Conservation (phyloP, 2,797 vertebrate genomes). For the Lagocephalus sceleratus region DNA sequence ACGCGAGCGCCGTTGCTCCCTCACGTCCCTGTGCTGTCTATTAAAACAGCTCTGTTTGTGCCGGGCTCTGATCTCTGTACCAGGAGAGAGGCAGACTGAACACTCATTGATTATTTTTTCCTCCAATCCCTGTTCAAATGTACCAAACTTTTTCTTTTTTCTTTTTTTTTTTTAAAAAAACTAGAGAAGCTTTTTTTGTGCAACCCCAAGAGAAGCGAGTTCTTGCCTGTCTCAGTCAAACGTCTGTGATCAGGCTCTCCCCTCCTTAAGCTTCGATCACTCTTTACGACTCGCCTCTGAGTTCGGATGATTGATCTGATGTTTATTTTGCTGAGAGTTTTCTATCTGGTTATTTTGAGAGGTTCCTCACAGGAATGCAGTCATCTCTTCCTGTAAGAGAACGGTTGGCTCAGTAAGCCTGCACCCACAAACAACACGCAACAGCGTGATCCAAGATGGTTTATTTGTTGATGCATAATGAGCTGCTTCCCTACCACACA, state of each 20-base stretch:
- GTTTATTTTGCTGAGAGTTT: conserved; percentile 51
- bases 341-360: conserved; percentile 21
- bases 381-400: conserved; percentile 11
- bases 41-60: conserved; percentile 18
- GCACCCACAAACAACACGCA: conserved; percentile 10
- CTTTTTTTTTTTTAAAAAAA: too few relatives aligned
- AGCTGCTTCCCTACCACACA: conserved; percentile 26
- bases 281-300: conserved; percentile 45
- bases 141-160: conserved; percentile 37
- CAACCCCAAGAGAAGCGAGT: conserved; percentile 34
- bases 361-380: background rate
- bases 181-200: conserved; percentile 23
- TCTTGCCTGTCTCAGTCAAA: conserved; percentile 48
- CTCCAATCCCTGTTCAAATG: conserved; percentile 28
- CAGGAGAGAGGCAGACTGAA: conserved; percentile 21
- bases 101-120: conserved; percentile 29
- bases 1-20: background rate
- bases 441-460: conserved; percentile 41
- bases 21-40: background rate
- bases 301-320: conserved; percentile 66
- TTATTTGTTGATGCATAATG: conserved; percentile 37
- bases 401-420: too few relatives aligned
- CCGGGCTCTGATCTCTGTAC: conserved; percentile 5
- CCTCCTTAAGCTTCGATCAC: conserved; percentile 48
- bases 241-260: conserved; percentile 46